phyloP scores from a whole-genome alignment of 2,797 vertebrate genomes.

The Halcyon leucocephala region DNA sequence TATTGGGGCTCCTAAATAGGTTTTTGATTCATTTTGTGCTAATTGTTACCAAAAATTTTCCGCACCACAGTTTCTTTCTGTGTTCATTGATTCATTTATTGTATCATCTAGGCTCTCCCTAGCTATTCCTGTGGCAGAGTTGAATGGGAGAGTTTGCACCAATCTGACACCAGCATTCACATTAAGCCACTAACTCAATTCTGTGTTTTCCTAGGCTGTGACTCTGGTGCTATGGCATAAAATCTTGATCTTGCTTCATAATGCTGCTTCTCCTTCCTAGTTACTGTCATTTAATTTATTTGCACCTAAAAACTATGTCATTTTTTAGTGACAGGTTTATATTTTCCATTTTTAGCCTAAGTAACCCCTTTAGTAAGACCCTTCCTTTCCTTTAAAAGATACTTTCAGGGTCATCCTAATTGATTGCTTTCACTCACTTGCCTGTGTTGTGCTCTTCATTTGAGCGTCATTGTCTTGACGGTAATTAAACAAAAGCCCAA shows the following conservation, averaged over 20 bases:
- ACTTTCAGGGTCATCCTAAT: conserved; percentile 20
- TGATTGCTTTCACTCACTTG: conserved; percentile 43
- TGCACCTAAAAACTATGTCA: neutral
- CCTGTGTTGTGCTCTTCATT: conserved; percentile 34
- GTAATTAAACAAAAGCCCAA: conserved; percentile 47
- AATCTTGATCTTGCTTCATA: neutral
- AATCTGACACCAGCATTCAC: neutral
- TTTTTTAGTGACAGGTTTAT: neutral
- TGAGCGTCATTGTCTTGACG: neutral
- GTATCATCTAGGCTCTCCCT: neutral
- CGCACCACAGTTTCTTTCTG: neutral
- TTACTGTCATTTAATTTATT: neutral
- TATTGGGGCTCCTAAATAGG: neutral
- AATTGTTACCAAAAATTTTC: neutral
- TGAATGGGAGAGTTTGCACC: neutral
- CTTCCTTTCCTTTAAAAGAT: neutral
- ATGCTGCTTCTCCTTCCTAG: neutral
- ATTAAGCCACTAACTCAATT: neutral
- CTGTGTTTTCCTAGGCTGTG: neutral
- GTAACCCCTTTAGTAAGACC: neutral
- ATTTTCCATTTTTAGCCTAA: neutral
- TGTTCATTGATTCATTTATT: neutral
- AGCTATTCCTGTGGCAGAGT: neutral
- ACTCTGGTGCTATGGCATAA: neutral
- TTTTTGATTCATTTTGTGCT: neutral